A percentile compares a stretch with the other conserved stretches of the same genome.
Conservation (phyloP, 1,140 invertebrate genomes). For the Lepidurus arcticus region DNA sequence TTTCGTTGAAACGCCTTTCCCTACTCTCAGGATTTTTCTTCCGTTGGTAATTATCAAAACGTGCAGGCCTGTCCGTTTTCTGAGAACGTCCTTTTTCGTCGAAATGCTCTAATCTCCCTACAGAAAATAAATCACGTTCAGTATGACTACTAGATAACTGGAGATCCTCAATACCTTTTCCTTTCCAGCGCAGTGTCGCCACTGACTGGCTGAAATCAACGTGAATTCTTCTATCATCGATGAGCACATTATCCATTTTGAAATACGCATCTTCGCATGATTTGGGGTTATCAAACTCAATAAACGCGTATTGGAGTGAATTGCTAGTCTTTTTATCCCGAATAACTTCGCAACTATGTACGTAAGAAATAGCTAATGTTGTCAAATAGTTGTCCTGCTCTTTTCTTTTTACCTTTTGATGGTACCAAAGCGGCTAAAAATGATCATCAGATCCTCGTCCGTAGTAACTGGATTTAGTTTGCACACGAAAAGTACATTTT, state of each 20-base stretch:
- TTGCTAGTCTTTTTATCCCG: constrained; percentile 86
- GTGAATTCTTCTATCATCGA: constrained; percentile 97
- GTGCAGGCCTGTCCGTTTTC: background rate
- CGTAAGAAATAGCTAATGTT: constrained; percentile 34
- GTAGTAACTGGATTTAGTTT: constrained; percentile 99
- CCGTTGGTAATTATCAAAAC: background rate
- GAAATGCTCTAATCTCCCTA: constrained; percentile 26
- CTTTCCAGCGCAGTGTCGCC: constrained; percentile 80
- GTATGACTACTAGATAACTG: background rate
- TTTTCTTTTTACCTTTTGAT: constrained; percentile 59
- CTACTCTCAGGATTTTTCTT: background rate
- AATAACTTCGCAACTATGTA: constrained; percentile 87
- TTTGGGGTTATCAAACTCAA: constrained; percentile 91
- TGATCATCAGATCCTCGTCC: constrained; percentile 95
- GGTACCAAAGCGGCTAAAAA: constrained; percentile 94
- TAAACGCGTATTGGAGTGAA: constrained; percentile 98
- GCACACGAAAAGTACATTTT: constrained; percentile 99
- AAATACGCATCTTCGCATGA: constrained; percentile 98
- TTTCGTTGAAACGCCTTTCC: background rate
- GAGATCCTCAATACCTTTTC: constrained; percentile 54
- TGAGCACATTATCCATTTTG: constrained; percentile 99
- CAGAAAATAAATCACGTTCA: background rate
- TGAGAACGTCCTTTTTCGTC: constrained; percentile 23
- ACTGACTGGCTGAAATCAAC: constrained; percentile 99
- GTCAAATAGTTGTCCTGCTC: background rate